Evolutionary conservation across 2,113 vertebrate species (phyloP), one percentile per base, ranked within the genome.

Genomic region (Dasyurus viverrinus): DNA sequence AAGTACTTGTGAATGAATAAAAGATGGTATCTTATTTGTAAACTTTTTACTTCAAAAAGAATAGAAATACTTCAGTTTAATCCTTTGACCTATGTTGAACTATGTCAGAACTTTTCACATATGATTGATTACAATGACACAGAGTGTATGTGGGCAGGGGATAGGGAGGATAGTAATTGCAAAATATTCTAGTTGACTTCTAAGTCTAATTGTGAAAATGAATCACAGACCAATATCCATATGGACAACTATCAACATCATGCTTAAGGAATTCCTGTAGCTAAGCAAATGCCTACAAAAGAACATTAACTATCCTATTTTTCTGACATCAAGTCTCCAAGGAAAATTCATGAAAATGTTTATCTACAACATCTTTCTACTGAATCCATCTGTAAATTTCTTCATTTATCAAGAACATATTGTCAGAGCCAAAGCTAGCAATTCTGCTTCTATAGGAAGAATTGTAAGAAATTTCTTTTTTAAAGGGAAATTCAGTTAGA

Each of bases 221-320:
- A 98, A 93, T 95, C 95, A 97, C 47, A 94, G 60, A 57, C 36
- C 90, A 95, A 96, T 96, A 95, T 96, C 96, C 95, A 92, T 96
- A 84, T 95, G 93, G 91, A 97, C 95, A 97, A 95, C 54, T 0
- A 0, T 48, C 0, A 0, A 96, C 89, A 76, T 98, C 98, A 97
- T 96, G 93, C 93, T 96, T 42, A 93, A 97, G 91, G 96, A 97
- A 97, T 98, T 95, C 94, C 95, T 95, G 91, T 19, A 96, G 93
- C 90, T 95, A 96, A 97, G 95, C 95, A 97, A 96, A 92, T 89
- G 94, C 46, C 76, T 95, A 8, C 94, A 89, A 96, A 91, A 94
- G 26, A 94, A 27, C 68, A 92, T 92, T 94, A 84, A 27, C 89
- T 95, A 89, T 93, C 89, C 89, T 89, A 12, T 53, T 89, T 93